phyloP scores from a whole-genome alignment of 2,113 vertebrate species.

The Rhombomys opimus region DNA sequence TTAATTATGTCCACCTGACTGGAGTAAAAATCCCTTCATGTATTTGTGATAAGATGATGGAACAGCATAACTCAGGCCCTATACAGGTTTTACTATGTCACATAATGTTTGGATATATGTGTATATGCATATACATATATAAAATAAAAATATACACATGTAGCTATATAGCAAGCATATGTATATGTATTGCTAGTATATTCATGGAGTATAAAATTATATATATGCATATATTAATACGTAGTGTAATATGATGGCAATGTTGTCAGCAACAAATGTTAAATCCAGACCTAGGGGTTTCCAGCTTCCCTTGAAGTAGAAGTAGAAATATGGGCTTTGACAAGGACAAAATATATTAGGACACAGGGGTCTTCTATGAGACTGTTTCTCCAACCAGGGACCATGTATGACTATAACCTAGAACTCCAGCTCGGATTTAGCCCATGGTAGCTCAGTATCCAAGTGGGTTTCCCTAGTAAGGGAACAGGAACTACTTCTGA shows the following conservation, averaged over 20 bases:
- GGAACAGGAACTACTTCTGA: no score
- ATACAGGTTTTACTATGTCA: not conserved
- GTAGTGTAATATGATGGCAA: not conserved
- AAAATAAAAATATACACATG: not conserved
- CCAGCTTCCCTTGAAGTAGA: slow-evolving; percentile 1
- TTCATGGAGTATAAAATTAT: not conserved
- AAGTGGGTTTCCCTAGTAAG: no score
- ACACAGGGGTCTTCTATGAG: no score
- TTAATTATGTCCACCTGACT: not conserved
- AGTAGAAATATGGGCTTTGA: not conserved
- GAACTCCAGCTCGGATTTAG: no score
- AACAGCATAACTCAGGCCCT: not conserved
- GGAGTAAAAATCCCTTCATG: not conserved
- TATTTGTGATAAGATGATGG: not conserved
- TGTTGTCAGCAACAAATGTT: not conserved
- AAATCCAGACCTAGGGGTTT: not conserved
- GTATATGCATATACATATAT: not conserved
- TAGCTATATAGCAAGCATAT: not conserved
- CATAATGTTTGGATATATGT: not conserved
- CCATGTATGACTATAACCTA: no score
- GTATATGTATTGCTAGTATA: not conserved
- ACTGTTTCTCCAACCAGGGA: no score
- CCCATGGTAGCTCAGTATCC: no score
- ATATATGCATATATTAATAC: not conserved
- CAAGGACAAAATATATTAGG: no score